phyloP scores from a whole-genome alignment of 2,113 vertebrate genomes.

The Silurus asotus region DNA sequence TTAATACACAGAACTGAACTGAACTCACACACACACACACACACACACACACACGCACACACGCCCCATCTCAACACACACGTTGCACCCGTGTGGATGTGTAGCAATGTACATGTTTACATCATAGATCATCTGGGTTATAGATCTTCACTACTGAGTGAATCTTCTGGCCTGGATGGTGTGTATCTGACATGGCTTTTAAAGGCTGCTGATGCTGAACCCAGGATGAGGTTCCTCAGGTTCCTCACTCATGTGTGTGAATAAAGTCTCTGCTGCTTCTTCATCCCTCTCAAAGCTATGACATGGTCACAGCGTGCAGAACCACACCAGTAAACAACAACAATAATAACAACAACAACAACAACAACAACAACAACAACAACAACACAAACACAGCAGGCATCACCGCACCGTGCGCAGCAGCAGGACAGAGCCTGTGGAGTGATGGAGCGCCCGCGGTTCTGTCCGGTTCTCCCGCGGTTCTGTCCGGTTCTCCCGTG shows the following conservation, averaged over 20 bases:
- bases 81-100: neutral
- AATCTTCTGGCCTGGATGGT: neutral
- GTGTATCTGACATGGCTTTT: neutral
- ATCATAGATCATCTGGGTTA: neutral
- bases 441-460: too few species aligned
- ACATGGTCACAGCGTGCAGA: neutral
- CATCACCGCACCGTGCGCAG: too few species aligned
- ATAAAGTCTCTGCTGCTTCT: neutral
- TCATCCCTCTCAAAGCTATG: neutral
- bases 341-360: neutral
- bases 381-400: neutral
- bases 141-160: neutral
- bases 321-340: neutral
- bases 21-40: neutral
- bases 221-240: too few species aligned
- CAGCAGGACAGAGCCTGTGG: too few species aligned
- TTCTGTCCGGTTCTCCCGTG: too few species aligned
- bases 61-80: neutral
- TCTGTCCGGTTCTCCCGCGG: too few species aligned
- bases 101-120: neutral
- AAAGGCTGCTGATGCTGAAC: neutral
- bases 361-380: neutral
- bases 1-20: too few species aligned
- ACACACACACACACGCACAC: neutral
- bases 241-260: neutral